phyloP scores from a whole-genome alignment of 2,113 vertebrate genomes.

The Eretmochelys imbricata region DNA sequence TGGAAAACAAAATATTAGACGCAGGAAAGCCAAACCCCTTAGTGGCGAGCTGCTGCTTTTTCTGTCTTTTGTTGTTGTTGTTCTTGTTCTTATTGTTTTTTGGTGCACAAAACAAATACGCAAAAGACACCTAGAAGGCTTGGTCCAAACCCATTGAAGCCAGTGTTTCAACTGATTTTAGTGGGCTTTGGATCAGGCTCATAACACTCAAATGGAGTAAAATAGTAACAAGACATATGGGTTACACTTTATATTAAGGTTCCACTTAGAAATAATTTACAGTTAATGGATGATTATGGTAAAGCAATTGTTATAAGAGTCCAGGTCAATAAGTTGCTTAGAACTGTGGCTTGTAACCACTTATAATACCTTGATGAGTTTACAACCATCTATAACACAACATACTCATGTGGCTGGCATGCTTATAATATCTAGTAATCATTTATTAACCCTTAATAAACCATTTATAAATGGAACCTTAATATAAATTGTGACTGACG shows the following conservation, averaged over 20 bases:
- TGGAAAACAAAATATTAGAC: background rate
- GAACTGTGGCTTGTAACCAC: background rate
- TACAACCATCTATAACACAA: slow-evolving; percentile 28
- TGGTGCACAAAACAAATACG: background rate
- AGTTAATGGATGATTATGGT: background rate
- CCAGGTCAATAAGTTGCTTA: background rate
- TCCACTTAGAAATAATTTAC: background rate
- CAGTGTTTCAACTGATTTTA: background rate
- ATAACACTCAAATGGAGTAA: background rate
- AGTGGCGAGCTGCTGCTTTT: background rate
- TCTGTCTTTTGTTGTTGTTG: background rate
- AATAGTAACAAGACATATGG: background rate
- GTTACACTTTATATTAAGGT: background rate
- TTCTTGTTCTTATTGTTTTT: background rate
- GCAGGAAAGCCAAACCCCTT: background rate
- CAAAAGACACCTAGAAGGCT: background rate
- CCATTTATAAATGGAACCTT: background rate
- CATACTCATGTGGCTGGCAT: background rate
- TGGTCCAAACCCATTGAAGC: background rate
- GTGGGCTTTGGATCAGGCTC: background rate
- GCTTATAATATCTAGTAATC: background rate
- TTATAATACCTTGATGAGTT: background rate
- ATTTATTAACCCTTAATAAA: background rate
- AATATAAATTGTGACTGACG: background rate
- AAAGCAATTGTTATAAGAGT: background rate